phyloP scores from a whole-genome alignment of 2,888 invertebrate genomes.

The Hoplodrina blanda region DNA sequence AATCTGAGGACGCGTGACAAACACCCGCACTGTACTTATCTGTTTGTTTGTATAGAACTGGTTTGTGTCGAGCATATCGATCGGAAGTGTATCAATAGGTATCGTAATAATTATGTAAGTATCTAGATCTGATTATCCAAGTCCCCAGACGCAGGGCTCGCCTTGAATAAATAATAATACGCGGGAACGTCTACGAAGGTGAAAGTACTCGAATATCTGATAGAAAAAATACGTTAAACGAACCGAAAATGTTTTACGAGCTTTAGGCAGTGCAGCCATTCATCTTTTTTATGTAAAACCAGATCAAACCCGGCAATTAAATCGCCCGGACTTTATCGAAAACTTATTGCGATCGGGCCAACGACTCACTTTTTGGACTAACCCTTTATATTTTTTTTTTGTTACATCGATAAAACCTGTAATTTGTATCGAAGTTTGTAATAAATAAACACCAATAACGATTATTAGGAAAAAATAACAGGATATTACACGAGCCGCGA shows the following conservation, averaged over 20 bases:
- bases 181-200: slow-evolving; percentile 77
- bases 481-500: slow-evolving; percentile 86
- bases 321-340: slow-evolving; percentile 90
- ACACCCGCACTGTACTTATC: slow-evolving; percentile 65
- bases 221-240: slow-evolving; percentile 85
- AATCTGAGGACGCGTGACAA: slow-evolving; percentile 66
- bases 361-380: slow-evolving; percentile 90
- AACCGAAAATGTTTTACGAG: slow-evolving; percentile 84
- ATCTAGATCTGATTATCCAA: slow-evolving; percentile 82
- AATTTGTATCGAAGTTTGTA: slow-evolving; percentile 88
- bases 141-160: slow-evolving; percentile 75
- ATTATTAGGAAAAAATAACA: slow-evolving; percentile 90
- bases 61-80: slow-evolving; percentile 67
- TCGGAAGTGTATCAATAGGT: slow-evolving; percentile 63
- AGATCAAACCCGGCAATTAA: slow-evolving; percentile 91
- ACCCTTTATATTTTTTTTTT: slow-evolving; percentile 90
- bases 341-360: slow-evolving; percentile 90
- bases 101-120: slow-evolving; percentile 81
- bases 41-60: slow-evolving; percentile 63
- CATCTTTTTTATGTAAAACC: slow-evolving; percentile 90
- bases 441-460: slow-evolving; percentile 91
- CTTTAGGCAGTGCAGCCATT: slow-evolving; percentile 87
- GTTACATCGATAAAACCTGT: slow-evolving; percentile 88
- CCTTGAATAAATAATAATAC: slow-evolving; percentile 82
- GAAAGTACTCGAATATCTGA: slow-evolving; percentile 83